A percentile compares a stretch with the other conserved stretches of the same genome.
phyloP scores from a whole-genome alignment of 1,140 invertebrate species.

The Linepithema humile region DNA sequence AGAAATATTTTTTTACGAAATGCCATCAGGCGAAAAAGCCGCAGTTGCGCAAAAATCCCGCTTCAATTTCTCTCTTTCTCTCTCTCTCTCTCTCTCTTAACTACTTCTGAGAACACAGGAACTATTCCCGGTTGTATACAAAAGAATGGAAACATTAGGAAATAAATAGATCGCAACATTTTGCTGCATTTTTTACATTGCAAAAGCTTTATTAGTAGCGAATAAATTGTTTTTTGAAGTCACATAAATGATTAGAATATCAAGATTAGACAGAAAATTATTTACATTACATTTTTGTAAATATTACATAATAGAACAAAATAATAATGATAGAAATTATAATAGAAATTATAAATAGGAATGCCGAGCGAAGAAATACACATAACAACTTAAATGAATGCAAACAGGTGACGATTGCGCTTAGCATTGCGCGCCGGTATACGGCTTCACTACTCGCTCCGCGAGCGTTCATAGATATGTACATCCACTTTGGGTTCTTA shows the following conservation, averaged over 20 bases:
- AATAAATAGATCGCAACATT: neutral
- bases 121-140: neutral
- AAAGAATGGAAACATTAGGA: neutral
- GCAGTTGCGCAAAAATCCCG: neutral
- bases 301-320: neutral
- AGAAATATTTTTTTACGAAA: neutral
- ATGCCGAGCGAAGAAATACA: neutral
- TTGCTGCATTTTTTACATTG: neutral
- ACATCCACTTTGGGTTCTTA: constrained; percentile 48
- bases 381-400: neutral
- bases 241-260: neutral
- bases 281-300: neutral
- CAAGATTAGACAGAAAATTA: neutral
- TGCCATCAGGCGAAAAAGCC: neutral
- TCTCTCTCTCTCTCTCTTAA: no score
- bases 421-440: neutral
- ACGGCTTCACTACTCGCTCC: neutral
- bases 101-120: neutral
- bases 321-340: neutral
- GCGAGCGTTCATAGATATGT: constrained; percentile 32
- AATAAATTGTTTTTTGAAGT: neutral
- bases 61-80: neutral
- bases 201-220: no score
- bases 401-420: constrained; percentile 9
- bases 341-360: neutral